These are phyloP conservation scores for Peromyscus californicus DNA, from an alignment of 2,113 vertebrate species.

Conservation along the genomic window DNA sequence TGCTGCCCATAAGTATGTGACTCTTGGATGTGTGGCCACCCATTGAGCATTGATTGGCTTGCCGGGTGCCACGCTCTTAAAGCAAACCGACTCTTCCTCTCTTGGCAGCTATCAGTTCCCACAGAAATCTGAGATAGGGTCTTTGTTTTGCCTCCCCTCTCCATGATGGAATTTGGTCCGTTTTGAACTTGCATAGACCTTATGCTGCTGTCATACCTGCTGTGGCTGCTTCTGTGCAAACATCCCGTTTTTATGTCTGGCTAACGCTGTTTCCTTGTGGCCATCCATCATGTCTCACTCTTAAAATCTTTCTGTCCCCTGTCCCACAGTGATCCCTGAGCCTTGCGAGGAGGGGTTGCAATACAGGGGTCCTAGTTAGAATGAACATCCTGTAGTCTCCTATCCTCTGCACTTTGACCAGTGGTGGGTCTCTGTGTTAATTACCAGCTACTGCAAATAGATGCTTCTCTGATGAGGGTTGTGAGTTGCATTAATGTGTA, in stretches of 20 bases:
- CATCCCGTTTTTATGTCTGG: not conserved
- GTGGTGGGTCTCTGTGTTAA: not conserved
- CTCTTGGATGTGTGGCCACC: not conserved
- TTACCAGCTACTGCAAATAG: not conserved
- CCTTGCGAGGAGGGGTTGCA: not conserved
- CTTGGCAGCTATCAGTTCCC: not conserved
- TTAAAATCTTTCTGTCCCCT: not conserved
- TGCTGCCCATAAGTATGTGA: not conserved
- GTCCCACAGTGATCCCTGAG: not conserved
- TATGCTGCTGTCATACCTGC: not conserved
- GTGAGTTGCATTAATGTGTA: not conserved
- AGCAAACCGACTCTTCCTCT: not conserved
- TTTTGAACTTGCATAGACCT: not conserved
- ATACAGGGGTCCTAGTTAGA: not conserved
- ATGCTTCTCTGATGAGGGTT: not conserved
- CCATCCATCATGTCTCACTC: not conserved
- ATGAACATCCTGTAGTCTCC: not conserved
- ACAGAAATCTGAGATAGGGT: not conserved
- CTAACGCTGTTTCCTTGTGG: not conserved
- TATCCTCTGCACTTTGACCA: not conserved
- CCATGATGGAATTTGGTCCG: not conserved
- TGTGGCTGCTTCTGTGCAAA: not conserved
- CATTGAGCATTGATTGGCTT: not conserved
- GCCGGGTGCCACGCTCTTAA: not conserved
- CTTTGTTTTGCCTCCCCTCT: not conserved